Evolutionary conservation across 1,140 invertebrate species (phyloP), one percentile per base, ranked within the genome.

Genomic region (Apocrypta bakeri): DNA sequence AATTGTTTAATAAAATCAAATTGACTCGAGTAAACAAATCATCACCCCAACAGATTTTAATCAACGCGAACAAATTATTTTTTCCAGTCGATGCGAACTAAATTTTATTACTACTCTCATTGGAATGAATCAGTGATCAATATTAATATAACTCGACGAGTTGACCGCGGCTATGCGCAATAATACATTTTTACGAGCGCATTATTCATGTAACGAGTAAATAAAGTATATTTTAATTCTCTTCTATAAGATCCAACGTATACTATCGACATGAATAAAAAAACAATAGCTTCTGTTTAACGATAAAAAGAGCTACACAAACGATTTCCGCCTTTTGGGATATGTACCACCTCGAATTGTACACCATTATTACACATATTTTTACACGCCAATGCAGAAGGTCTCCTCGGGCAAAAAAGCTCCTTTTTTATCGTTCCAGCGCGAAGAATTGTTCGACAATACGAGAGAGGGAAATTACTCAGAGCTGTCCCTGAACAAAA

Each of bases 401-500:
- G 78, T 72, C 48, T 72, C n/a, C n/a, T 25, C 25, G 9, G 9
- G 69, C 11, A 72, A 72, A 61, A 72, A 80, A 6, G 27, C 29
- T 27, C 9, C 42, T 81, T 72, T 73, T 40, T 42, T 42, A 66
- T 81, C 61, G 56, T 73, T 14, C 25, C 14, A 80, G 7, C 37
- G 9, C 31, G 66, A 31, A 68, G 40, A 72, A 40, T 72, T 37
- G 12, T 29, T 69, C 27, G 17, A 31, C 1, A 1, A 21, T n/a
- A 31, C 11, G 33, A 7, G 25, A 42, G 56, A 66, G 27, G 48
- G 31, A 40, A 74, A 74, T 73, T 64, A 42, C 69, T 66, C 31
- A 7, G 48, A 66, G 17, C 21, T 64, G 71, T 64, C 79, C 79
- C 69, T 81, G 79, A 81, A 66, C 72, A 56, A 56, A 66, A 80